A percentile compares a stretch with the other conserved stretches of the same genome.
These are phyloP conservation scores for Eudemis profundana DNA, from an alignment of 2,888 invertebrate species.

Conservation along the genomic window DNA sequence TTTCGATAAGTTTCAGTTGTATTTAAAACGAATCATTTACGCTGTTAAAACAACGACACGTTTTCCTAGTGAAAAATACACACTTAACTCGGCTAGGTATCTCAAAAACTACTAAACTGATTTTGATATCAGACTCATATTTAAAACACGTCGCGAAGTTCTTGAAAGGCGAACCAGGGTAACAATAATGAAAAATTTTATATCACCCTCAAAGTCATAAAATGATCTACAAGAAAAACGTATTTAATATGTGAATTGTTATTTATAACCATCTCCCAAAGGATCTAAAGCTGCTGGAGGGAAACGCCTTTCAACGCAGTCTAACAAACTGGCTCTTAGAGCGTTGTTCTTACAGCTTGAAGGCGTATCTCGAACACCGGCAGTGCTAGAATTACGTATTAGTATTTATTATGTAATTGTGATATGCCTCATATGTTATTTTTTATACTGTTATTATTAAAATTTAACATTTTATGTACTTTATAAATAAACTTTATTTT, in stretches of 20 bases:
- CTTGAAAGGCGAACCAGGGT: neutral
- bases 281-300: neutral
- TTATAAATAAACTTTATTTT: no score
- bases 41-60: no score
- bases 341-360: conserved; percentile 6
- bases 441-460: no score
- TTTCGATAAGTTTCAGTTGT: no score
- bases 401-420: no score
- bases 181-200: neutral
- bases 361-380: neutral
- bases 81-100: no score
- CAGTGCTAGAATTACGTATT: neutral
- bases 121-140: no score
- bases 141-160: neutral
- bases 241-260: neutral
- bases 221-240: conserved; percentile 4
- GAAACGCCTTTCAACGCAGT: conserved; percentile 10
- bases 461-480: no score
- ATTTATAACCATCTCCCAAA: conserved; percentile 1
- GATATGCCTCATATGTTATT: no score
- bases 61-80: no score
- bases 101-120: no score
- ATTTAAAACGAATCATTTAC: no score
- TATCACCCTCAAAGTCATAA: neutral
- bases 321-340: conserved; percentile 7